Percentiles rank a stretch among this genome's conserved stretches.
Evolutionary conservation across 1,140 invertebrate species (phyloP).

Genomic region (Eupristina koningsbergeri): DNA sequence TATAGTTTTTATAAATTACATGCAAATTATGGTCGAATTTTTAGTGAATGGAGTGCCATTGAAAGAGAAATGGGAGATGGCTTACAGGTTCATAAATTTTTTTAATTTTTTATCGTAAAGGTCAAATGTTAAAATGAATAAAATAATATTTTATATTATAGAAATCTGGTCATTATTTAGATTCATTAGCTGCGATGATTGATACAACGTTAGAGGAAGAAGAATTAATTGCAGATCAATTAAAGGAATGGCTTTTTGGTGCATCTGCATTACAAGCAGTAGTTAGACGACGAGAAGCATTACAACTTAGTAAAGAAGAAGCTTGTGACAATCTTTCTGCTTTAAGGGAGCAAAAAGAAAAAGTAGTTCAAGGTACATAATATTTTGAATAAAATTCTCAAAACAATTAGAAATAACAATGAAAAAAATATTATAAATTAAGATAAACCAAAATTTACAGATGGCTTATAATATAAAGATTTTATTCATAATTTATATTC

Average conservation of each 20-base stretch:
- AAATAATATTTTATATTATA: conserved; percentile 61
- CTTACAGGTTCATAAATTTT: conserved; percentile 74
- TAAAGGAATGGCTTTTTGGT: conserved; percentile 89
- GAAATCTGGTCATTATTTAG: conserved; percentile 81
- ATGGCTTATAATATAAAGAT: too few species aligned
- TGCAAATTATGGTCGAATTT: conserved; percentile 86
- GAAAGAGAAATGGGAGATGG: conserved; percentile 89
- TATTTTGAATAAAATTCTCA: not conserved
- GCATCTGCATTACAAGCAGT: conserved; percentile 83
- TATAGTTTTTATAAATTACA: conserved; percentile 88
- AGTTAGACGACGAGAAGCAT: conserved; percentile 82
- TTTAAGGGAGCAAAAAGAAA: conserved; percentile 76
- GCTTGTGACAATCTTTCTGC: conserved; percentile 77
- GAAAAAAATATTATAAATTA: not conserved
- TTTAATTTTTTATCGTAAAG: conserved; percentile 41
- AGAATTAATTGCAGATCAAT: conserved; percentile 86
- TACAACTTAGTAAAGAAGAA: conserved; percentile 82
- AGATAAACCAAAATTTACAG: not conserved
- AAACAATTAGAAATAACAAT: not conserved
- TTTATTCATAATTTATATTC: too few species aligned
- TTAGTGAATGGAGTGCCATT: conserved; percentile 89
- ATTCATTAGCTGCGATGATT: conserved; percentile 85
- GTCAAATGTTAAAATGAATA: conserved; percentile 44
- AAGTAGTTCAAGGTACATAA: conserved; percentile 71
- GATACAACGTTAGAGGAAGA: conserved; percentile 86